Conservation (phyloP, 1,140 invertebrate species). For the Rhagoletis pomonella region DNA sequence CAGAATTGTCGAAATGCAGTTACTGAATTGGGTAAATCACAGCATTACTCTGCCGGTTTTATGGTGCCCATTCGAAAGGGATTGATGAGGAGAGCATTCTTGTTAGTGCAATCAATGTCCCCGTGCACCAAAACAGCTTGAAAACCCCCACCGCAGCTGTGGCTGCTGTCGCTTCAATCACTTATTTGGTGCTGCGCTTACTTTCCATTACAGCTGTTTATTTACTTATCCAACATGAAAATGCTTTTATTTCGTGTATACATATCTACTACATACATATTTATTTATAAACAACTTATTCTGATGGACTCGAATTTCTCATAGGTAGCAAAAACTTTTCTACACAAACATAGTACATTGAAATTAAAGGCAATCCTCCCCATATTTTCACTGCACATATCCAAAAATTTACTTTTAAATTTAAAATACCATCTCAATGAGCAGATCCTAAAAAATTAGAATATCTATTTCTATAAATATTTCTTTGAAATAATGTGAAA, state of each 20-base stretch:
- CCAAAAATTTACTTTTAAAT: no score
- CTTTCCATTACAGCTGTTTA: constrained; percentile 23
- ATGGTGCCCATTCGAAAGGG: background rate
- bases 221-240: constrained; percentile 49
- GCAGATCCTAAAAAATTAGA: no score
- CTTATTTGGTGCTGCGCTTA: background rate
- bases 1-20: constrained; percentile 9
- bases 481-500: no score
- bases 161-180: background rate
- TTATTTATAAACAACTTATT: no score
- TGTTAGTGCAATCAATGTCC: background rate
- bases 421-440: no score
- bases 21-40: constrained; percentile 21
- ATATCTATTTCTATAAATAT: no score
- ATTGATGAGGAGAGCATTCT: constrained; percentile 24
- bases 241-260: constrained; percentile 27
- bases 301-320: no score
- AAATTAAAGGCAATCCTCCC: no score
- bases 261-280: background rate
- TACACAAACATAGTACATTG: no score
- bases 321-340: background rate
- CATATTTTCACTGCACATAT: no score
- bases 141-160: background rate
- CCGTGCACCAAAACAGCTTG: background rate
- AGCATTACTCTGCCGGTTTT: background rate